These are phyloP conservation scores for Desoria tigrina DNA, from an alignment of 2,888 invertebrate genomes.

Conservation along the genomic window DNA sequence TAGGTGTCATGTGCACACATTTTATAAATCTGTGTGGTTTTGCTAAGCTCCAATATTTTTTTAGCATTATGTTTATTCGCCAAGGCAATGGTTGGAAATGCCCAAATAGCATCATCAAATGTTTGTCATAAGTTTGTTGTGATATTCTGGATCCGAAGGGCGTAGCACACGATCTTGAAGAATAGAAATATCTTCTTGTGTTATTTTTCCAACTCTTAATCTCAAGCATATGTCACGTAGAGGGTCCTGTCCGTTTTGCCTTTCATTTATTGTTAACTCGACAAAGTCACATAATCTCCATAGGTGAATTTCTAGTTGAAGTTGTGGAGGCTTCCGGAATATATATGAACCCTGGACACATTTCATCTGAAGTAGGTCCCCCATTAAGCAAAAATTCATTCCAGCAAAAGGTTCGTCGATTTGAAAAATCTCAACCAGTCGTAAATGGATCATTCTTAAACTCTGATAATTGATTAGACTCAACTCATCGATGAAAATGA, in stretches of 20 bases:
- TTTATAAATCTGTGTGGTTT: neutral
- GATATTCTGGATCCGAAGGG: neutral
- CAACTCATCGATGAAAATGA: conserved; percentile 26
- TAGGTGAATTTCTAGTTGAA: conserved; percentile 9
- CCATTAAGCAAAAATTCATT: conserved; percentile 6
- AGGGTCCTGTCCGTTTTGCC: neutral
- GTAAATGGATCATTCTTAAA: conserved; percentile 15
- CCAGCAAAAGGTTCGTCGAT: conserved; percentile 18
- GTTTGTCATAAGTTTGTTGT: no score
- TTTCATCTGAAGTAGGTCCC: conserved; percentile 20
- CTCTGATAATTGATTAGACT: conserved; percentile 18
- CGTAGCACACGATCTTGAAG: neutral
- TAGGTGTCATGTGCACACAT: conserved; percentile 13
- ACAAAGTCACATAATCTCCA: conserved; percentile 13
- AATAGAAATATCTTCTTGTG: neutral
- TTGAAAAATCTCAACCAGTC: conserved; percentile 11
- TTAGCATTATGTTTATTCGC: conserved; percentile 1
- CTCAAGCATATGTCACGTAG: neutral
- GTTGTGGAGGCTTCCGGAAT: neutral
- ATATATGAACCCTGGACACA: neutral
- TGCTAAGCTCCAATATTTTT: neutral
- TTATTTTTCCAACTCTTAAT: conserved; percentile 9
- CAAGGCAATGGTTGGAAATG: conserved; percentile 12
- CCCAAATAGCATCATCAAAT: conserved; percentile 4
- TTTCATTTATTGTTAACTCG: conserved; percentile 4